Base-by-base conservation (phyloP, 2,797 vertebrate genomes). In the Enteromius trimaculatus region DNA sequence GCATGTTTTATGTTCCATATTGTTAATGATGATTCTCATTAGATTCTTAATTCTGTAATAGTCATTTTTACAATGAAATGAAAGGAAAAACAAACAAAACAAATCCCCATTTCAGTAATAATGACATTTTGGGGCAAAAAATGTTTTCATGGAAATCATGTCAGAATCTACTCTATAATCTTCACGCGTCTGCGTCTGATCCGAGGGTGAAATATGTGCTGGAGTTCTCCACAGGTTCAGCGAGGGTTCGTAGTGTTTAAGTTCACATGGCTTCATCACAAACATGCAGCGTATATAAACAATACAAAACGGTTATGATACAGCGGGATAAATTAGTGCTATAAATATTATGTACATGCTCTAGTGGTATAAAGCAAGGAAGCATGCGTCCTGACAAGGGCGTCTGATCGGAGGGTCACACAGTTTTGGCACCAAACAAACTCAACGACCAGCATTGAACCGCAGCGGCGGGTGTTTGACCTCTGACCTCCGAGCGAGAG, bases 311-410 rank as follows among this genome's bases (percentile, higher is more conserved):
- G 75, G 84, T 85, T 51, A 86, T 89, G 84, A 82, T 87, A 89
- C 87, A 86, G 66, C 62, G 70, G 85, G 88, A 90, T 90, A 91
- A 87, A 89, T 91, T 88, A 90, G 84, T 86, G 86, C 16, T 86
- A 90, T 90, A 91, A 90, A 90, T 90, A 90, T 86, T 89, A 89
- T 89, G 79, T 89, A 90, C 88, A 90, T 84, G 80, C 88, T 83
- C 83, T 31, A 42, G 65, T 75, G 79, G 60, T 9, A 19, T 69
- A 49, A 77, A 81, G 68, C 68, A 29, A 55, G 58, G 87, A 86
- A 79, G 77, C 86, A 82, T 84, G 74, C 80, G 70, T 78, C 58
- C 64, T 62, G 26, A 60, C 44, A 74, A 78, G 44, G 42, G 71
- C 76, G 68, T 49, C 71, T 70, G 80, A 6, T 34, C 17, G 17